Percentiles rank a stretch among this genome's conserved stretches.
Evolutionary conservation across 2,797 vertebrate species (phyloP).

Genomic region (Rousettus madagascariensis): DNA sequence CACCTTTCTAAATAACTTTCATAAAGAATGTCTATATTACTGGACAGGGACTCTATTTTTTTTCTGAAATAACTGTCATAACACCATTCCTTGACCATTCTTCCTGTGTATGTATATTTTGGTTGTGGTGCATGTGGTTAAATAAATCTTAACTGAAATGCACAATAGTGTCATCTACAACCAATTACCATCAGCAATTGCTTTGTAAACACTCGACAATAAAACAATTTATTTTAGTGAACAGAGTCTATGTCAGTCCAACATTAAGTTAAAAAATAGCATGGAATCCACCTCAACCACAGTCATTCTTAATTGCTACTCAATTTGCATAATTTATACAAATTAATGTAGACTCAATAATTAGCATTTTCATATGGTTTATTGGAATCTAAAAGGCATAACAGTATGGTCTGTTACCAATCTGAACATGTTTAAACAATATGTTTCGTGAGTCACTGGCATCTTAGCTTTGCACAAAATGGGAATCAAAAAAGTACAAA

Average conservation of each 20-base stretch:
- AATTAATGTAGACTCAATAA: conserved; percentile 81
- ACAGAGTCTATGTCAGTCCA: conserved; percentile 72
- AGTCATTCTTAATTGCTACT: conserved; percentile 70
- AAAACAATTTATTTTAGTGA: conserved; percentile 71
- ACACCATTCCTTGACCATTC: conserved; percentile 50
- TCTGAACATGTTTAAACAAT: conserved; percentile 51
- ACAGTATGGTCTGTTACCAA: conserved; percentile 70
- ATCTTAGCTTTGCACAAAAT: conserved; percentile 19
- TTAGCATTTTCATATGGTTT: conserved; percentile 80
- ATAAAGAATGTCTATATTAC: conserved; percentile 23
- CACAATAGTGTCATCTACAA: conserved; percentile 75
- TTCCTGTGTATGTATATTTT: conserved; percentile 39
- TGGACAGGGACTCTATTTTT: background rate
- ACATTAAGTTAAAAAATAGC: conserved; percentile 77
- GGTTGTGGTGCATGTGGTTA: conserved; percentile 58
- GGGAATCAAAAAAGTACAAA: conserved; percentile 36
- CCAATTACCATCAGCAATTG: conserved; percentile 68
- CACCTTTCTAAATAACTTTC: conserved; percentile 14
- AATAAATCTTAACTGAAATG: conserved; percentile 75
- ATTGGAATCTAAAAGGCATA: conserved; percentile 78
- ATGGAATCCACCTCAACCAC: conserved; percentile 76
- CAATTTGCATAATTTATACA: conserved; percentile 84
- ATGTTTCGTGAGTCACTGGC: conserved; percentile 38
- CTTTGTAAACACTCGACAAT: conserved; percentile 75
- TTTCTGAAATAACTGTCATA: conserved; percentile 31